Evolutionary conservation across 2,113 vertebrate genomes (phyloP), one percentile per base, ranked within the genome.

Genomic region (Equus przewalskii): DNA sequence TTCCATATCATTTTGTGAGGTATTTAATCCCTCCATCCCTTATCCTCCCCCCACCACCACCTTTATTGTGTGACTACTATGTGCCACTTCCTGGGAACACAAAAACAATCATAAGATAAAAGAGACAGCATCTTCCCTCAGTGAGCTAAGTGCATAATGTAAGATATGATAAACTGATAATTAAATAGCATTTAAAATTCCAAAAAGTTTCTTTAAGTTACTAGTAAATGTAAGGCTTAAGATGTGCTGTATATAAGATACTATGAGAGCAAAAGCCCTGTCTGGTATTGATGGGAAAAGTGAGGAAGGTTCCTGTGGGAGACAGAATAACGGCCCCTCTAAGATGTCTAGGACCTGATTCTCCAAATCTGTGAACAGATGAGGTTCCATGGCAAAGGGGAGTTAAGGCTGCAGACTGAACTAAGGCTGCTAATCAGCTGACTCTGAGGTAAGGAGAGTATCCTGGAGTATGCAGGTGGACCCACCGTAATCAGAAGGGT

Each of bases 401-500:
- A 56, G 62, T 41, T 15, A 44, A 28, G 19, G 26, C n/a, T 76
- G 14, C 7, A 26, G 30, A 22, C 3, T 41, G 56, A 56, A 28
- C 44, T 49, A 46, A 58, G 22, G 26, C 30, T 36, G 13, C 26
- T 51, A 30, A 51, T 62, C 75, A 21, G 3, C 26, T 36, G n/a
- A 82, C 14, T 60, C 36, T 26, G 36, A 24, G 46, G 84, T 41
- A 15, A 62, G 16, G 12, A 30, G 19, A 11, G 21, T 54, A 21
- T 19, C 41, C 62, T 19, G 41, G 18, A n/a, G 65, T 9, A 21
- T 21, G 1, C n/a, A 28, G 3, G 36, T 22, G 7, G 18, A 26
- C 8, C 41, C 19, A 7, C 0, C 16, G 46, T 16, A 62, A 60
- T n/a, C 51, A 14, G 0, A 44, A 7, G 18, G 28, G 3, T 30